Conservation (phyloP, 2,888 invertebrate species). For the Lysandra bellargus region DNA sequence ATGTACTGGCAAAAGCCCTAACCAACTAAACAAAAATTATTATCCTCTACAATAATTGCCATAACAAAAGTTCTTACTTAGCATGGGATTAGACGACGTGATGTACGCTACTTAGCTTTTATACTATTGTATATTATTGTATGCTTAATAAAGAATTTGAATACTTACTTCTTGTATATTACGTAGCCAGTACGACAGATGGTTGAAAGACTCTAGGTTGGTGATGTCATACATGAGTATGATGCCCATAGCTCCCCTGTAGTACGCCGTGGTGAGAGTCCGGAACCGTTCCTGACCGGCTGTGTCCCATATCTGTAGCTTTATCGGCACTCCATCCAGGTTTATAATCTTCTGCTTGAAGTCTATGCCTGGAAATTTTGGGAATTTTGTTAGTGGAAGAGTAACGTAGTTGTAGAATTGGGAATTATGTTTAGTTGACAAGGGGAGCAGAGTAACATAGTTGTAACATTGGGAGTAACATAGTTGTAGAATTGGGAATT, state of each 20-base stretch:
- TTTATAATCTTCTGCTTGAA: conserved; percentile 95
- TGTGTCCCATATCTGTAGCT: conserved; percentile 93
- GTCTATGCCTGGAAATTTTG: conserved; percentile 85
- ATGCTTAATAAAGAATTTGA: no score
- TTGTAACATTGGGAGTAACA: no score
- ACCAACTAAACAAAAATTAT: no score
- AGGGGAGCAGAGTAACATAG: neutral
- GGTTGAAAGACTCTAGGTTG: conserved; percentile 93
- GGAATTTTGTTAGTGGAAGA: neutral
- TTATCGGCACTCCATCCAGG: conserved; percentile 91
- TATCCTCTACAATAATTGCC: no score
- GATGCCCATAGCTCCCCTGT: conserved; percentile 95
- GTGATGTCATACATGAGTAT: conserved; percentile 95
- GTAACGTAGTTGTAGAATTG: neutral
- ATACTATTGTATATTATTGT: no score
- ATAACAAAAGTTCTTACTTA: no score
- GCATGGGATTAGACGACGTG: no score
- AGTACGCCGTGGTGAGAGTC: conserved; percentile 93
- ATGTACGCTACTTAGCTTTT: no score
- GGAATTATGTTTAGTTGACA: neutral
- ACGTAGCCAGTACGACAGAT: conserved; percentile 93
- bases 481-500: no score
- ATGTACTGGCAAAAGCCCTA: no score
- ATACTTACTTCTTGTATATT: conserved; percentile 90
- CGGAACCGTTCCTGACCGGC: conserved; percentile 89